A percentile compares a stretch with the other conserved stretches of the same genome.
Conservation (phyloP, 2,888 invertebrate genomes). For the Andrena fulva region DNA sequence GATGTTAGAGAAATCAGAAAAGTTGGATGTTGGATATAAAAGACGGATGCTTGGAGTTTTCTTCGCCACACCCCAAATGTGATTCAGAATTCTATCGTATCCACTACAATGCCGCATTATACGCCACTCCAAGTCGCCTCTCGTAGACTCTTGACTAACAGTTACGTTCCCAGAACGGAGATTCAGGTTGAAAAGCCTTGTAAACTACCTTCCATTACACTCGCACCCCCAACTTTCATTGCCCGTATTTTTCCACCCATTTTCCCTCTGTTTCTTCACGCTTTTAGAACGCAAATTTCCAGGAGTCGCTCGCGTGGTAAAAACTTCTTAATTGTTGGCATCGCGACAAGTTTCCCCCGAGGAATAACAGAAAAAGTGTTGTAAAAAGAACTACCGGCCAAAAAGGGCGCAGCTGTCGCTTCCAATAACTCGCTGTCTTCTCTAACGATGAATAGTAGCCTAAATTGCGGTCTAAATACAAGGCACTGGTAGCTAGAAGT, state of each 20-base stretch:
- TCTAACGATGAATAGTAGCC: no score
- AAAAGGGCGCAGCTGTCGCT: no score
- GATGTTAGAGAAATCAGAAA: background rate
- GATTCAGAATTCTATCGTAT: conserved; percentile 16
- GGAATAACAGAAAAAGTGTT: no score
- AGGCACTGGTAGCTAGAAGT: background rate
- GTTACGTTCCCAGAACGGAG: background rate
- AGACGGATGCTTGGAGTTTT: background rate
- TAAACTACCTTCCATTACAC: background rate
- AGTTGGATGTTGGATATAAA: background rate
- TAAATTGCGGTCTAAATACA: background rate
- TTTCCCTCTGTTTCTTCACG: background rate
- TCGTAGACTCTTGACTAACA: background rate
- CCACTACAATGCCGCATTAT: background rate
- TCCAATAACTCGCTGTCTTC: no score
- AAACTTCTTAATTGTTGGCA: conserved; percentile 10
- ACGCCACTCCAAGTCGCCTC: background rate
- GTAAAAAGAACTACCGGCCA: no score
- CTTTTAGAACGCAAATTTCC: conserved; percentile 4
- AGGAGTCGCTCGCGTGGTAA: background rate
- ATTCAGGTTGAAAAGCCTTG: background rate
- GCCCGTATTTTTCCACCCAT: background rate
- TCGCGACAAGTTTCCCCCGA: background rate
- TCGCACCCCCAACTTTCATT: conserved; percentile 14
- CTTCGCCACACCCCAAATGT: background rate